Percentiles rank a stretch among this genome's conserved stretches.
Evolutionary conservation across 2,113 vertebrate genomes (phyloP).

Genomic region (Bostrychus sinensis): DNA sequence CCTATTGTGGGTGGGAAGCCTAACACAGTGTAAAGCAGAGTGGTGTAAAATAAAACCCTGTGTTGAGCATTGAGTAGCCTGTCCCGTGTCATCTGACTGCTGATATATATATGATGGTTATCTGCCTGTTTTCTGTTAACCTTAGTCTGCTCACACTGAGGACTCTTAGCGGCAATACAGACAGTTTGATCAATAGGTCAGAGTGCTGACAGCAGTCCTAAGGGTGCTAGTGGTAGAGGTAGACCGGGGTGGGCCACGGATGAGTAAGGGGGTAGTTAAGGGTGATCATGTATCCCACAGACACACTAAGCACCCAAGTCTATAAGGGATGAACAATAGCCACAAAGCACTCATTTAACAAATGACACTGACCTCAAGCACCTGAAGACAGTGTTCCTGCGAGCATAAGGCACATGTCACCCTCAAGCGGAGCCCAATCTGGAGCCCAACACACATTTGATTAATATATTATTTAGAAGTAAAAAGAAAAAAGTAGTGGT

Average conservation of each 20-base stretch:
- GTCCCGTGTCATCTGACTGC: constrained; percentile 56
- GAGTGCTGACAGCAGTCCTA: constrained; percentile 69
- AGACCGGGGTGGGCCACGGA: constrained; percentile 23
- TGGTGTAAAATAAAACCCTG: constrained; percentile 61
- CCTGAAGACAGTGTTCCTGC: constrained; percentile 4
- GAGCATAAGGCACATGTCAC: neutral
- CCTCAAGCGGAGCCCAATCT: neutral
- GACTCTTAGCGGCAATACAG: constrained; percentile 66
- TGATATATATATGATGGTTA: constrained; percentile 61
- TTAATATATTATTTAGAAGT: neutral
- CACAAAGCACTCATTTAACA: constrained; percentile 54
- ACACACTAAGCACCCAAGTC: constrained; percentile 40
- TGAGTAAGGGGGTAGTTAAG: constrained; percentile 55
- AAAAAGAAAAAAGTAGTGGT: neutral
- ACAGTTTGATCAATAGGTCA: constrained; percentile 79
- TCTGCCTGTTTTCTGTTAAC: constrained; percentile 70
- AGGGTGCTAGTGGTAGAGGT: constrained; percentile 40
- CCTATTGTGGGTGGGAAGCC: neutral
- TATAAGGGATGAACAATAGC: constrained; percentile 41
- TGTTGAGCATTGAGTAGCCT: constrained; percentile 55
- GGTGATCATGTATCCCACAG: constrained; percentile 61
- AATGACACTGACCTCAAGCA: constrained; percentile 40
- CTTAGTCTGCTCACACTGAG: constrained; percentile 59
- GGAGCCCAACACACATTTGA: neutral
- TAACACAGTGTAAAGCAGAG: constrained; percentile 23